These are phyloP conservation scores for Sternarchorhynchus goeldii DNA, from an alignment of 2,797 vertebrate species.

Conservation along the genomic window DNA sequence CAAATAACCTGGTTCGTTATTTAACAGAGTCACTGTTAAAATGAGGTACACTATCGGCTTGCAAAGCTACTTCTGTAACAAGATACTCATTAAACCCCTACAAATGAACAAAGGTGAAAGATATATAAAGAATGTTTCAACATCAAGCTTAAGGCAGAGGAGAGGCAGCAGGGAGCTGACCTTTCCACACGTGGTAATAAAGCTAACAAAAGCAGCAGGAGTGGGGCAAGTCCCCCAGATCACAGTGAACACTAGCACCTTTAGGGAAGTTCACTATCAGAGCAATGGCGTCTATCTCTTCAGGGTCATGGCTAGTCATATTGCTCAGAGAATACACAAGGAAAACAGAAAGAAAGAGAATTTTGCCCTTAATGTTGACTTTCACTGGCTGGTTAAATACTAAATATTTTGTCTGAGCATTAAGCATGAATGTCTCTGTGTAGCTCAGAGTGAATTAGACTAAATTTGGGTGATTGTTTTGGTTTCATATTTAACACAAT, in stretches of 20 bases:
- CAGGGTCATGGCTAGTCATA: conserved; percentile 13
- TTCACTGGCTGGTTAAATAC: too few species aligned
- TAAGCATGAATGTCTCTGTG: too few species aligned
- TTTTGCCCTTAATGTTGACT: too few species aligned
- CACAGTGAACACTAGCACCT: conserved; percentile 41
- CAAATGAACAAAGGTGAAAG: conserved; percentile 12
- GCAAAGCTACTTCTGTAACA: conserved; percentile 32
- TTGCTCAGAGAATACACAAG: too few species aligned
- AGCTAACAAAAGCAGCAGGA: conserved; percentile 24
- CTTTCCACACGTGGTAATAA: conserved; percentile 59
- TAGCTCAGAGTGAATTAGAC: too few species aligned
- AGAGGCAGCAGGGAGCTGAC: conserved; percentile 38
- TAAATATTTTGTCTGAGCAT: too few species aligned
- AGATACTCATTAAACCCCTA: conserved; percentile 16
- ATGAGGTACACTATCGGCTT: background rate
- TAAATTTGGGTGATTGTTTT: too few species aligned
- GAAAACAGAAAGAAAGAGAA: too few species aligned
- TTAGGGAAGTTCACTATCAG: conserved; percentile 22
- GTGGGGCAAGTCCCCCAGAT: conserved; percentile 28
- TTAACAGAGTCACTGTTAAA: background rate
- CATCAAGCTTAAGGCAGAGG: conserved; percentile 12
- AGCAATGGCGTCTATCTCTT: conserved; percentile 46
- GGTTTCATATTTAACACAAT: too few species aligned
- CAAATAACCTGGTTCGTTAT: background rate
- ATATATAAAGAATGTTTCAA: conserved; percentile 21